Conservation (phyloP, 2,797 vertebrate species). For the Pampus argenteus region DNA sequence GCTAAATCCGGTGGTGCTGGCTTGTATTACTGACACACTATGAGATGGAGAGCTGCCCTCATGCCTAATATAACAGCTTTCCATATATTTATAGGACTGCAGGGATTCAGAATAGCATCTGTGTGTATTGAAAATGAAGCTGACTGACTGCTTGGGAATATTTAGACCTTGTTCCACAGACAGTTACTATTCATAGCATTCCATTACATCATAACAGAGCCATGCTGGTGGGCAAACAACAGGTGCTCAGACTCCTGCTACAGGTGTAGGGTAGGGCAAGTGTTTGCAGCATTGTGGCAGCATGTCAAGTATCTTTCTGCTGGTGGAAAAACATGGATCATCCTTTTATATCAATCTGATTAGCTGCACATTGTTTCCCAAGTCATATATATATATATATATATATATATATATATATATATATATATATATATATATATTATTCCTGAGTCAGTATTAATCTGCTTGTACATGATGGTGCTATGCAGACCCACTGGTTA, state of each 20-base stretch:
- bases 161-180: conserved; percentile 60
- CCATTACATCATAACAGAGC: conserved; percentile 50
- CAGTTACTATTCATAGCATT: conserved; percentile 54
- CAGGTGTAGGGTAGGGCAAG: conserved; percentile 42
- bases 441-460: no score
- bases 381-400: no score
- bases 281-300: conserved; percentile 16
- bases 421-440: no score
- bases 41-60: conserved; percentile 60
- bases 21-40: conserved; percentile 71
- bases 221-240: conserved; percentile 55
- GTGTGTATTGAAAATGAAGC: conserved; percentile 63
- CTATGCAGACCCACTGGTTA: no score
- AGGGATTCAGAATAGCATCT: conserved; percentile 70
- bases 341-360: conserved; percentile 15
- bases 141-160: conserved; percentile 50
- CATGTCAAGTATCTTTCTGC: conserved; percentile 6
- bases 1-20: conserved; percentile 71
- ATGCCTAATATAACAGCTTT: conserved; percentile 70
- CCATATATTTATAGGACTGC: conserved; percentile 71
- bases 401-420: no score
- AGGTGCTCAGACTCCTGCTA: conserved; percentile 42
- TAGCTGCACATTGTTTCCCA: not conserved
- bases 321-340: conserved; percentile 30
- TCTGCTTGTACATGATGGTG: no score